phyloP scores from a whole-genome alignment of 2,888 invertebrate species.

The Chaitophorus viminalis region DNA sequence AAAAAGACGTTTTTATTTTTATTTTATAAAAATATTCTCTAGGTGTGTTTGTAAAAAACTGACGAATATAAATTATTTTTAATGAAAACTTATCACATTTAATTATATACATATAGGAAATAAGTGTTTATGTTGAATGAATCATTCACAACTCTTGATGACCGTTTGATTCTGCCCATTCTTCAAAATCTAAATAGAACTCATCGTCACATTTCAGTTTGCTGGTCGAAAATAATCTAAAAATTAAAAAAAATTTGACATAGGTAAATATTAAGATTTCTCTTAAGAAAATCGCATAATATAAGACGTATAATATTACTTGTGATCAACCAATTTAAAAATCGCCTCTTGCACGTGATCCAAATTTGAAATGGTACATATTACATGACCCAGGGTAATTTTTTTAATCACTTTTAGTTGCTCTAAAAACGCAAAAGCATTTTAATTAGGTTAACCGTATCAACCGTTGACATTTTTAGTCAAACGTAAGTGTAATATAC shows the following conservation, averaged over 20 bases:
- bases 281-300: too few relatives aligned
- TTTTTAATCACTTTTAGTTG: conserved; percentile 82
- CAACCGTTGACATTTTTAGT: background rate
- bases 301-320: conserved; percentile 38
- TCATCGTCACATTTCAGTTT: conserved; percentile 23
- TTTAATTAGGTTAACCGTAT: background rate
- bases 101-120: background rate
- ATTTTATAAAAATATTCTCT: too few relatives aligned
- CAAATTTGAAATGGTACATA: conserved; percentile 75
- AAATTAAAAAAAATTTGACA: background rate
- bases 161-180: background rate
- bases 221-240: conserved; percentile 7
- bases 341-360: conserved; percentile 74
- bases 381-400: conserved; percentile 77
- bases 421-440: conserved; percentile 64
- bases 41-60: background rate
- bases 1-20: too few relatives aligned
- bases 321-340: conserved; percentile 65
- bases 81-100: too few relatives aligned
- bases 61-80: too few relatives aligned
- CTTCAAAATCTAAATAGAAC: background rate
- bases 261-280: background rate
- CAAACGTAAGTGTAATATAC: conserved; percentile 65
- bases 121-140: background rate
- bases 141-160: background rate